A percentile compares a stretch with the other conserved stretches of the same genome.
Evolutionary conservation across 2,888 invertebrate species (phyloP).

Genomic region (Acronicta aceris): DNA sequence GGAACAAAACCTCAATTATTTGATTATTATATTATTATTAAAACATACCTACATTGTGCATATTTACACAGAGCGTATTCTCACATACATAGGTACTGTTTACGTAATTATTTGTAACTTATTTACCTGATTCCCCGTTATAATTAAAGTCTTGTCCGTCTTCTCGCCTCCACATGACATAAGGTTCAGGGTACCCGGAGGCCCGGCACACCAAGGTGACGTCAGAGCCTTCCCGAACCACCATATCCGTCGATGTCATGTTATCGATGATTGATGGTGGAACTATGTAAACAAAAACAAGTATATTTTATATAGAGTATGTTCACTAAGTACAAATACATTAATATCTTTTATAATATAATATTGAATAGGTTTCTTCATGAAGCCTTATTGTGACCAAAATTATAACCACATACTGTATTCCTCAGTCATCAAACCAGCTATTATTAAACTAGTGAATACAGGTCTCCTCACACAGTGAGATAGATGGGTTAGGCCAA

Average conservation of each 20-base stretch:
- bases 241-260: slow-evolving; percentile 97
- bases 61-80: too few relatives aligned
- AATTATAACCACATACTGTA: too few relatives aligned
- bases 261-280: slow-evolving; percentile 97
- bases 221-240: slow-evolving; percentile 96
- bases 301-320: slow-evolving; percentile 22
- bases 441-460: too few relatives aligned
- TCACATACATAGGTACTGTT: too few relatives aligned
- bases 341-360: slow-evolving; percentile 7
- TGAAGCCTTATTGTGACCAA: too few relatives aligned
- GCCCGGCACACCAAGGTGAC: slow-evolving; percentile 96
- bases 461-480: too few relatives aligned
- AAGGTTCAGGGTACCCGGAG: slow-evolving; percentile 96
- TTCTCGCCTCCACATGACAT: slow-evolving; percentile 97
- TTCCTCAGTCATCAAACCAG: too few relatives aligned
- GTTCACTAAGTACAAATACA: slow-evolving; percentile 28
- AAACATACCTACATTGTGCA: too few relatives aligned
- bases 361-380: background rate
- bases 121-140: slow-evolving; percentile 94
- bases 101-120: background rate
- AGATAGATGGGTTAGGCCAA: too few relatives aligned
- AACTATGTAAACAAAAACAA: slow-evolving; percentile 88
- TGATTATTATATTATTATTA: background rate
- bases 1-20: slow-evolving; percentile 24
- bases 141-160: slow-evolving; percentile 96